Evolutionary conservation across 1,140 invertebrate species (phyloP).

Genomic region (Littorina saxatilis): DNA sequence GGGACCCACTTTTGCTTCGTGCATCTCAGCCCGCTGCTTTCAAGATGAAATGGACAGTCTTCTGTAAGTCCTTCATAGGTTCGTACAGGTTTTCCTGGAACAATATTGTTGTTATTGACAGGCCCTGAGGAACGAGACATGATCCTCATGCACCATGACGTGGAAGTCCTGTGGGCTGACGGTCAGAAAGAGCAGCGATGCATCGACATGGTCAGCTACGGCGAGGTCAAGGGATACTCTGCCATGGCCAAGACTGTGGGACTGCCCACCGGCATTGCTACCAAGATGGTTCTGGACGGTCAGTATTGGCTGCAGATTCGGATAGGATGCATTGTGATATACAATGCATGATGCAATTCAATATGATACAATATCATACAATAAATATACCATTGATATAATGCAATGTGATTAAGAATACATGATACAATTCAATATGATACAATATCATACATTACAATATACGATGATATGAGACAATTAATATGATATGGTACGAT

Average conservation of each 20-base stretch:
- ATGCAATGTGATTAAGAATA: no score
- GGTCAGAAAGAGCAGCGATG: constrained; percentile 87
- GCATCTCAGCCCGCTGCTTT: no score
- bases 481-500: no score
- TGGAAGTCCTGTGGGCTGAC: constrained; percentile 94
- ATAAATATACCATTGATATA: background rate
- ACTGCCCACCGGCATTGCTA: constrained; percentile 95
- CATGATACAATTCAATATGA: no score
- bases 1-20: no score
- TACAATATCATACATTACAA: no score
- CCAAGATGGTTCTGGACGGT: constrained; percentile 98
- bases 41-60: no score
- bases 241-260: constrained; percentile 99
- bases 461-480: no score
- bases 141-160: constrained; percentile 94
- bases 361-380: background rate
- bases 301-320: constrained; percentile 50
- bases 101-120: constrained; percentile 66
- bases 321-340: background rate
- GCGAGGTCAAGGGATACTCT: constrained; percentile 88
- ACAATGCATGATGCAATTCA: background rate
- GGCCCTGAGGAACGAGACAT: constrained; percentile 92
- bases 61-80: no score
- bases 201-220: constrained; percentile 96
- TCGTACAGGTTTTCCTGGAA: no score